A percentile compares a stretch with the other conserved stretches of the same genome.
phyloP scores from a whole-genome alignment of 2,113 vertebrate genomes.

The Corythaixoides concolor region DNA sequence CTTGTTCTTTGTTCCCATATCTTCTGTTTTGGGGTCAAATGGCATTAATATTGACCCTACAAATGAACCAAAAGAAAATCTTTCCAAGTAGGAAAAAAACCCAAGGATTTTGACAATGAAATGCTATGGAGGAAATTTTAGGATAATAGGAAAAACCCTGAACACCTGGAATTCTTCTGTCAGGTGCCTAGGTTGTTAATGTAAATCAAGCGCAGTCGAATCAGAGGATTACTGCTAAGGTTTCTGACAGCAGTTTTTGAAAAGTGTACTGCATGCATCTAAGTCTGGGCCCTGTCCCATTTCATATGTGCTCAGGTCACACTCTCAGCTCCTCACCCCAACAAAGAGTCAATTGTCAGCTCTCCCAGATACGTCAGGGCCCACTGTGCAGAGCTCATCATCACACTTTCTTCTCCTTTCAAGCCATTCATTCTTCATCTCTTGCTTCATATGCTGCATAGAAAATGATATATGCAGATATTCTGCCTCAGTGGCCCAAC shows the following conservation, averaged over 20 bases:
- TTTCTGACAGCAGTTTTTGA: background rate
- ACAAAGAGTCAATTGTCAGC: background rate
- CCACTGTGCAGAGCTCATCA: background rate
- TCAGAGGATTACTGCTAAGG: background rate
- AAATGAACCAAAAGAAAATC: background rate
- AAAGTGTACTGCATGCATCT: background rate
- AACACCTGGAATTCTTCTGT: background rate
- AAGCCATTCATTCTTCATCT: background rate
- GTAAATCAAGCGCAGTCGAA: background rate
- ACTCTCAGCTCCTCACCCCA: background rate
- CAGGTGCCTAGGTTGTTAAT: background rate
- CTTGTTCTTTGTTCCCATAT: background rate
- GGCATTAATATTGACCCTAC: background rate
- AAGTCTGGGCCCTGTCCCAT: background rate
- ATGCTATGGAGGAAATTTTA: background rate
- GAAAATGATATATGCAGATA: background rate
- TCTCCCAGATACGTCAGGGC: accelerated
- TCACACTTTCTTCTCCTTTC: background rate
- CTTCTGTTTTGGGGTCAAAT: background rate
- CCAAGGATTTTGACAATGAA: background rate
- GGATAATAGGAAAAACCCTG: background rate
- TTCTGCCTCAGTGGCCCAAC: background rate
- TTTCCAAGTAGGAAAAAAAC: background rate
- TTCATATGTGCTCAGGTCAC: background rate
- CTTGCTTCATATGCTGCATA: background rate